These are phyloP conservation scores for Caretta caretta DNA, from an alignment of 2,113 vertebrate genomes.

Conservation along the genomic window DNA sequence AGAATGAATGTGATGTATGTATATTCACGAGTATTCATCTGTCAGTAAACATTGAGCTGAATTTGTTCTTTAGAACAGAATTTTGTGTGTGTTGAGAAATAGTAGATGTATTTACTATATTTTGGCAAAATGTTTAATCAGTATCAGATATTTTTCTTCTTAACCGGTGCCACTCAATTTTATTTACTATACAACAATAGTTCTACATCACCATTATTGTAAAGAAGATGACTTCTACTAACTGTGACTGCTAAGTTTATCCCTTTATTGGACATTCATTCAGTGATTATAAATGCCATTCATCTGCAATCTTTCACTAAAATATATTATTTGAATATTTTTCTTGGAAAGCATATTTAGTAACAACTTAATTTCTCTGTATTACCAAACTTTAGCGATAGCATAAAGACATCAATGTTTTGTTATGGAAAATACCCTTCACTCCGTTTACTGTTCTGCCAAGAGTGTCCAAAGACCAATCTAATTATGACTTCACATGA, in stretches of 20 bases:
- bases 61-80: neutral
- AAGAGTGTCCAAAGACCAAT: neutral
- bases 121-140: neutral
- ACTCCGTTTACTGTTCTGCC: neutral
- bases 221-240: neutral
- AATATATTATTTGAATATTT: neutral
- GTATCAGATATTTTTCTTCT: neutral
- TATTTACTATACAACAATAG: neutral
- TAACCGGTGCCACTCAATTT: neutral
- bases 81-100: neutral
- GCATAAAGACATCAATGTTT: neutral
- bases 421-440: neutral
- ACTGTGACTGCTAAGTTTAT: neutral
- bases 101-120: neutral
- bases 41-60: neutral
- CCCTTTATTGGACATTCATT: neutral
- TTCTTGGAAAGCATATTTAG: neutral
- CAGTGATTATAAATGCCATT: neutral
- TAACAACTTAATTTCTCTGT: neutral
- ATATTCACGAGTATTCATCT: neutral
- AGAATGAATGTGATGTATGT: neutral
- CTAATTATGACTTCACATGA: neutral
- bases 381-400: neutral
- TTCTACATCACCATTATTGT: neutral
- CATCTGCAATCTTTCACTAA: neutral